These are phyloP conservation scores for Drosophila pandora DNA, from an alignment of 1,140 invertebrate species.

Conservation along the genomic window DNA sequence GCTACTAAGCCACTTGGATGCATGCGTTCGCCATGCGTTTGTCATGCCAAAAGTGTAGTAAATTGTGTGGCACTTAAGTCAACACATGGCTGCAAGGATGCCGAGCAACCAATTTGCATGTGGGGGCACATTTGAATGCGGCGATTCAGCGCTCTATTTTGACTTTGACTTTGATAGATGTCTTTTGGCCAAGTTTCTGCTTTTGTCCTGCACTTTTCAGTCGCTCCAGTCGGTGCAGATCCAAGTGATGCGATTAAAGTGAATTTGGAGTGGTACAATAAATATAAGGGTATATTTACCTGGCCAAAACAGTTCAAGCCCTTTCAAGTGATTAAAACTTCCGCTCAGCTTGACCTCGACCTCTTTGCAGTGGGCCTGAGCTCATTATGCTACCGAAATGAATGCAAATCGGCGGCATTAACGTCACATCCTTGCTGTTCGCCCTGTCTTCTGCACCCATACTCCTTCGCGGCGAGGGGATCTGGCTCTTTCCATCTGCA, in stretches of 20 bases:
- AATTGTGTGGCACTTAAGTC: slow-evolving; percentile 82
- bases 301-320: neutral
- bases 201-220: neutral
- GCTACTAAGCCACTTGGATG: slow-evolving; percentile 38
- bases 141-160: slow-evolving; percentile 56
- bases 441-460: no score
- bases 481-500: slow-evolving; percentile 3
- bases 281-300: no score
- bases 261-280: neutral
- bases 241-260: slow-evolving; percentile 18
- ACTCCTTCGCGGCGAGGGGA: neutral
- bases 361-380: slow-evolving; percentile 9
- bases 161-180: slow-evolving; percentile 81
- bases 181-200: slow-evolving; percentile 15
- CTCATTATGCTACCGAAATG: slow-evolving; percentile 74
- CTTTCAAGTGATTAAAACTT: neutral
- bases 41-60: slow-evolving; percentile 82
- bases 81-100: slow-evolving; percentile 66
- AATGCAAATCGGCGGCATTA: slow-evolving; percentile 78
- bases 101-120: slow-evolving; percentile 49
- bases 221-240: slow-evolving; percentile 17
- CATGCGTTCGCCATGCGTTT: slow-evolving; percentile 79
- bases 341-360: slow-evolving; percentile 49
- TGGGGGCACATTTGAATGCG: slow-evolving; percentile 28
- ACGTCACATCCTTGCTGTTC: slow-evolving; percentile 42